These are phyloP conservation scores for Leucophora obtusa DNA, from an alignment of 2,888 invertebrate genomes.

Conservation along the genomic window DNA sequence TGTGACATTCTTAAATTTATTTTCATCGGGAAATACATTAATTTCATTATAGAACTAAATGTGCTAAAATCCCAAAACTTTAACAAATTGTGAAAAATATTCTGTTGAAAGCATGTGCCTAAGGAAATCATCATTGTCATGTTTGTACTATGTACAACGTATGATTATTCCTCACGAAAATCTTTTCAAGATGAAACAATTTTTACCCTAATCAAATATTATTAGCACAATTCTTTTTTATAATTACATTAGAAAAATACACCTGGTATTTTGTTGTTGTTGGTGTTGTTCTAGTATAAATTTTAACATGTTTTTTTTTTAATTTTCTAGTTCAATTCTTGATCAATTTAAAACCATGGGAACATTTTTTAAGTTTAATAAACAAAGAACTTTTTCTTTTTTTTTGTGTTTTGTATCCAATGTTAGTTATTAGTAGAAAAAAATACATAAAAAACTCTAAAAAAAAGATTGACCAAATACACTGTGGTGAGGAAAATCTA, in stretches of 20 bases:
- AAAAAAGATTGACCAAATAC: conserved; percentile 42
- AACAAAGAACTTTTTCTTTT: conserved; percentile 47
- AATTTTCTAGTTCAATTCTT: conserved; percentile 60
- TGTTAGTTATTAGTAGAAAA: conserved; percentile 46
- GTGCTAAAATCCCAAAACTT: no score
- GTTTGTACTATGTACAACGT: no score
- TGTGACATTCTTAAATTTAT: no score
- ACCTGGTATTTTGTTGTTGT: conserved; percentile 59
- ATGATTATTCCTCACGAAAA: neutral
- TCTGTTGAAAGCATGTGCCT: no score
- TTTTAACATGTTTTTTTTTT: conserved; percentile 42
- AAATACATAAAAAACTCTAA: neutral
- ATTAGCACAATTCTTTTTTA: neutral
- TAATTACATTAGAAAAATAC: conserved; percentile 61
- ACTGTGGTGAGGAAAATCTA: conserved; percentile 32
- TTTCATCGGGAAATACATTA: no score
- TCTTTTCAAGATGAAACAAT: neutral
- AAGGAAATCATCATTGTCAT: no score
- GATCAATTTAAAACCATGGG: conserved; percentile 59
- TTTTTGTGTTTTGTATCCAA: conserved; percentile 14
- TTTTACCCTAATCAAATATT: neutral
- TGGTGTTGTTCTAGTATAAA: conserved; percentile 38
- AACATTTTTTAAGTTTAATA: conserved; percentile 56
- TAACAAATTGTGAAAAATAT: no score
- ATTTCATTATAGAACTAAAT: no score